Conservation (phyloP, 2,888 invertebrate species). For the Euproctis similis region DNA sequence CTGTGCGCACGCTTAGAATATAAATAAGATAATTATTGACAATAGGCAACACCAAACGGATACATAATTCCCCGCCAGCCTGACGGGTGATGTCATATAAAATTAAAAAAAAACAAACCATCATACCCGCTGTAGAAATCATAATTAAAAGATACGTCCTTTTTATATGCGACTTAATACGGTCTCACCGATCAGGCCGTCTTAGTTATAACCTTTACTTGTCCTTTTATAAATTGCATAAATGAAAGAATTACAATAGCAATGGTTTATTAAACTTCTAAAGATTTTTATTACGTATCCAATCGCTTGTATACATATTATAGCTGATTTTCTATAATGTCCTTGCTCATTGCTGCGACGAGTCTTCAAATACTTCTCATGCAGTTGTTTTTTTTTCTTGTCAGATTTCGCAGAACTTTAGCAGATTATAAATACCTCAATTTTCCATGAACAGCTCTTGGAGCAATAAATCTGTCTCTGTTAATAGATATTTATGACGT, state of each 20-base stretch:
- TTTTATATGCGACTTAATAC: constrained; percentile 1
- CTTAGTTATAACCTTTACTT: constrained; percentile 5
- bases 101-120: too few species aligned
- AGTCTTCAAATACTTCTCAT: too few species aligned
- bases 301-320: too few species aligned
- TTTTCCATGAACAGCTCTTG: too few species aligned
- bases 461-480: too few species aligned
- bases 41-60: constrained; percentile 27
- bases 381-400: too few species aligned
- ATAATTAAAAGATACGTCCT: constrained; percentile 5
- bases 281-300: too few species aligned
- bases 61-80: constrained; percentile 16
- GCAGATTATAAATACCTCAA: too few species aligned
- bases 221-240: neutral
- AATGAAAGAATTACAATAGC: neutral
- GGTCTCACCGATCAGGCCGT: constrained; percentile 1
- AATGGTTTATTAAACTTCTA: neutral
- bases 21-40: constrained; percentile 4
- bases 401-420: too few species aligned
- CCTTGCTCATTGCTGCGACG: too few species aligned
- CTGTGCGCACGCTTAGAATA: neutral
- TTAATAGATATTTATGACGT: too few species aligned
- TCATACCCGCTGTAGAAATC: constrained; percentile 8
- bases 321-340: too few species aligned
- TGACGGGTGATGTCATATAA: constrained; percentile 22